These are phyloP conservation scores for Emydoidea blandingii DNA, from an alignment of 2,797 vertebrate genomes.

Conservation along the genomic window DNA sequence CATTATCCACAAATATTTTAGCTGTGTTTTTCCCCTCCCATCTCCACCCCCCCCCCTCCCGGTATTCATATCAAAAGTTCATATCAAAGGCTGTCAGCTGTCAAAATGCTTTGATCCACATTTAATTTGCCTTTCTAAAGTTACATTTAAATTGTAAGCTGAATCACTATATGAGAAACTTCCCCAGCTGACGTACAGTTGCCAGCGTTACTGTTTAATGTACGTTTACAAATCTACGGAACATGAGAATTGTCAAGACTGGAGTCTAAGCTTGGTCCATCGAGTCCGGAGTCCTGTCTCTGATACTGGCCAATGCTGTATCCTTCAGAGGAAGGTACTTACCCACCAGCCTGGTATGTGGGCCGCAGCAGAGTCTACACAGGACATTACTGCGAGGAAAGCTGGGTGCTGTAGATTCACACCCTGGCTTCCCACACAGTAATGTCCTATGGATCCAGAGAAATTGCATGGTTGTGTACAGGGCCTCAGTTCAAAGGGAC, in stretches of 20 bases:
- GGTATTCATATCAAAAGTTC: neutral
- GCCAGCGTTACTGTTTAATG: neutral
- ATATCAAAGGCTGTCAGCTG: constrained; percentile 48
- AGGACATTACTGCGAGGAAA: neutral
- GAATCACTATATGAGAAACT: neutral
- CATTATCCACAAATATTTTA: constrained; percentile 38
- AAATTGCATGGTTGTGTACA: neutral
- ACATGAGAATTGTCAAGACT: fast-evolving
- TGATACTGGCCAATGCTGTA: neutral
- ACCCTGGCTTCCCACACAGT: neutral
- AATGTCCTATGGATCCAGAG: neutral
- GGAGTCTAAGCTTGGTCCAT: neutral
- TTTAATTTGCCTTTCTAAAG: constrained; percentile 22
- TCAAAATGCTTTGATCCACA: constrained; percentile 61
- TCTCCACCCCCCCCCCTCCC: neutral
- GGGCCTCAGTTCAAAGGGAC: neutral
- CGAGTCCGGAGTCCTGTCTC: fast-evolving
- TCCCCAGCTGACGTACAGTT: neutral
- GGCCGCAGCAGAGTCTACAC: neutral
- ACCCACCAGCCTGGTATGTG: neutral
- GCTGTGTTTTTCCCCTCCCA: neutral
- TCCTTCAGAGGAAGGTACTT: neutral
- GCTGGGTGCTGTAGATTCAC: neutral
- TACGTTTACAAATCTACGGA: neutral
- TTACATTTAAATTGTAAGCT: neutral